phyloP scores from a whole-genome alignment of 2,113 vertebrate species.

The Rattus norvegicus region DNA sequence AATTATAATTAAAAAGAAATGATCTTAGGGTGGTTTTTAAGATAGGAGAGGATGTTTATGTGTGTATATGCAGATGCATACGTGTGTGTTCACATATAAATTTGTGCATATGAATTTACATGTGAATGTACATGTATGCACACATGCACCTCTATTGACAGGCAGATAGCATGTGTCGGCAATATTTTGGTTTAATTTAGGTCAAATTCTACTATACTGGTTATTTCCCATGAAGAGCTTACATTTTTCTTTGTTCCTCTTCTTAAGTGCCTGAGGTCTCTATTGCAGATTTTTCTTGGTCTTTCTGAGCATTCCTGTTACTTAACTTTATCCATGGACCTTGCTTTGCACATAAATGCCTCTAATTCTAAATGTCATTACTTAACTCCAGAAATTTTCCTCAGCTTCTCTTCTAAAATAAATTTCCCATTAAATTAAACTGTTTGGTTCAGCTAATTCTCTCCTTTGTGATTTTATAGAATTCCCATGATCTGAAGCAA shows the following conservation, averaged over 20 bases:
- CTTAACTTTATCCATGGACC: constrained; percentile 74
- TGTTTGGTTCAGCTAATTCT: constrained; percentile 76
- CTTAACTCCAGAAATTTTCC: constrained; percentile 74
- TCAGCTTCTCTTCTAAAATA: constrained; percentile 71
- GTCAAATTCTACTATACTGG: constrained; percentile 73
- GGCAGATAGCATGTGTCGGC: not conserved
- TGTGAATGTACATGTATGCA: not conserved
- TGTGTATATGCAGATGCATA: not conserved
- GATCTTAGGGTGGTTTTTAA: constrained; percentile 55
- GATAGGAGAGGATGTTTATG: not conserved
- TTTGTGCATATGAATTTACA: not conserved
- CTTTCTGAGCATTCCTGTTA: constrained; percentile 74
- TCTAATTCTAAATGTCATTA: constrained; percentile 76
- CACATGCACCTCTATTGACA: not conserved
- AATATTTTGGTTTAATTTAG: constrained; percentile 74
- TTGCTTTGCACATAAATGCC: constrained; percentile 62
- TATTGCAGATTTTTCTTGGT: constrained; percentile 67
- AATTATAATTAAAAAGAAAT: constrained; percentile 63
- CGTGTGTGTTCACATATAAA: not conserved
- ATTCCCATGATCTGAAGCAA: constrained; percentile 80
- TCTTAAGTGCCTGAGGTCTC: constrained; percentile 72
- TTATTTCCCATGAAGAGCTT: constrained; percentile 65
- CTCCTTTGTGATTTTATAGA: constrained; percentile 79
- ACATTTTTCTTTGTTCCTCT: constrained; percentile 75
- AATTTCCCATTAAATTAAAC: constrained; percentile 77